Evolutionary conservation across 2,113 vertebrate species (phyloP), one percentile per base, ranked within the genome.

Genomic region (Anthoscopus minutus): DNA sequence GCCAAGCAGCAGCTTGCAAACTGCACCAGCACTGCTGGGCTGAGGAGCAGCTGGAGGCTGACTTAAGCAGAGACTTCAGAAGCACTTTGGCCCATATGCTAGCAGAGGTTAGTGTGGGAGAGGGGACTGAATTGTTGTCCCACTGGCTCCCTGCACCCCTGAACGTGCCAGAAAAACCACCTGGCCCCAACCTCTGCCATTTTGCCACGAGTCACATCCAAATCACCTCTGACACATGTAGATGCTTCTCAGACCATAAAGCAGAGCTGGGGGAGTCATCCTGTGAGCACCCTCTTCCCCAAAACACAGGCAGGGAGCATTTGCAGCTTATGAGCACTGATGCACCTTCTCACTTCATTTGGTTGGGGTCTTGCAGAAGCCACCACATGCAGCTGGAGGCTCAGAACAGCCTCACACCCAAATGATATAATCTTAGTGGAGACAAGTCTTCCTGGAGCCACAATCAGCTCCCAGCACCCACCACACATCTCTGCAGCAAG

Each of bases 1-100:
- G 5, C 48, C 7, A 33, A 80, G 38, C n/a, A 58, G 66, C 3
- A 1, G 80, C 37, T 71, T 0, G 0, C 1, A 17, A 33, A 35
- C n/a, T 58, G 66, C 7, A 48, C 24, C 51, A 71, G 66, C 53
- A 64, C 35, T 5, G 2, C 25, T 15, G 8, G 23, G 35, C 57
- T 80, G 53, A 37, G 4, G 21, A 82, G 35, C 24, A 54, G 38
- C 28, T 82, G 54, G 22, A 64, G 86, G 40, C 24, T 51, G 58
- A 35, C 58, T 48, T 17, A 31, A 84, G 27, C 37, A 81, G 50
- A 23, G 24, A 60, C 60, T n/a, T 54, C 78, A 87, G 81, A 77
- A 92, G 64, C 21, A 33, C 14, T 50, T 91, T 53, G 86, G 53
- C 11, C 30, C 53, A 14, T 23, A 47, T 0, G 0, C 24, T 27